Conservation (phyloP, 2,888 invertebrate genomes). For the Melipona bicolor region DNA sequence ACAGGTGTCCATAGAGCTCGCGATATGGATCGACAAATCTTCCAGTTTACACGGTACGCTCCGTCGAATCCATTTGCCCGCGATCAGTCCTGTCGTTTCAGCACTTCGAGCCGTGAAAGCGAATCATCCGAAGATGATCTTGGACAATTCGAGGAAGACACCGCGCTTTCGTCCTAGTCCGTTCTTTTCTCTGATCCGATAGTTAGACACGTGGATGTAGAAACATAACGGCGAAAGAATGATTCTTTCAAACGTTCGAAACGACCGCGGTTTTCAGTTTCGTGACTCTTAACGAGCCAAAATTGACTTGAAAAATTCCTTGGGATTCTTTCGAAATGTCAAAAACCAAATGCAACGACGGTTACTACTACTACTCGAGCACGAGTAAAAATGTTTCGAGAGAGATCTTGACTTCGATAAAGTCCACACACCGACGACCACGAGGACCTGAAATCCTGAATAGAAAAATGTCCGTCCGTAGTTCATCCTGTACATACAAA, state of each 20-base stretch:
- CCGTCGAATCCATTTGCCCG: conserved; percentile 66
- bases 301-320: neutral
- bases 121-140: conserved; percentile 42
- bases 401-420: conserved; percentile 54
- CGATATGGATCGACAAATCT: conserved; percentile 72
- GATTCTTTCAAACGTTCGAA: neutral
- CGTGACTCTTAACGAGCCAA: neutral
- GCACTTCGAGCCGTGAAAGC: conserved; percentile 45
- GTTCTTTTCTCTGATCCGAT: neutral
- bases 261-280: neutral
- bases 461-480: conserved; percentile 66
- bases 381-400: neutral
- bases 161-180: too few species aligned
- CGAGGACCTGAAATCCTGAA: conserved; percentile 39
- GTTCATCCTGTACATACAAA: conserved; percentile 74
- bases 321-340: neutral
- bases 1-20: conserved; percentile 72
- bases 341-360: neutral
- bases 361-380: conserved; percentile 9
- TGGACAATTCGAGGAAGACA: neutral
- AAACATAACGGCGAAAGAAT: neutral
- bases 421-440: conserved; percentile 61
- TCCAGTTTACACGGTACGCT: conserved; percentile 66
- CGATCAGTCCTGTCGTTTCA: conserved; percentile 59
- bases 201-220: neutral